phyloP scores from a whole-genome alignment of 2,113 vertebrate species.

The Calcarius ornatus region DNA sequence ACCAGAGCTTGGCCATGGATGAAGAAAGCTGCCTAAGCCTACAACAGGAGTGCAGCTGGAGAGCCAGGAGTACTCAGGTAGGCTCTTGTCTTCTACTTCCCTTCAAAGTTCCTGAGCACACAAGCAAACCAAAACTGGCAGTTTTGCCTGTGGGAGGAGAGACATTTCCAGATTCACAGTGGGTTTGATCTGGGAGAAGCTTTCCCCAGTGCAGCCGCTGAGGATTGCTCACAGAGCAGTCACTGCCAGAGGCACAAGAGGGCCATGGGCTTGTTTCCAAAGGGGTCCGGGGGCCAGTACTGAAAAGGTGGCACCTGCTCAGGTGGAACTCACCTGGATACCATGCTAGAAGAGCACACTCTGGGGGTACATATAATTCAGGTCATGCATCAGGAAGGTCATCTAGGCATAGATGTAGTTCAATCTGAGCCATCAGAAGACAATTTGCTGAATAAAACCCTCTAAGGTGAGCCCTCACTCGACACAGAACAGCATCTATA shows the following conservation, averaged over 20 bases:
- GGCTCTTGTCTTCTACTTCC: background rate
- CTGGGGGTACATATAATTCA: rapidly evolving
- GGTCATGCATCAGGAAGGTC: background rate
- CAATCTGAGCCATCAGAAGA: background rate
- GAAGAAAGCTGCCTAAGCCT: background rate
- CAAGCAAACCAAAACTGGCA: background rate
- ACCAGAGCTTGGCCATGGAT: background rate
- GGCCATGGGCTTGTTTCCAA: background rate
- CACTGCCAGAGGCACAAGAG: background rate
- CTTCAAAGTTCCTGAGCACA: background rate
- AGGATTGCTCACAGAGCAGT: background rate
- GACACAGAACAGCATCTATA: background rate
- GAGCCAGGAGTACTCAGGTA: background rate
- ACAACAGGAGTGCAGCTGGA: background rate
- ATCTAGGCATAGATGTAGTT: background rate
- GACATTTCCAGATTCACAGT: background rate
- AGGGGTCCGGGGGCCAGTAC: background rate
- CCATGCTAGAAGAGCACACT: background rate
- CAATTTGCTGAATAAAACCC: background rate
- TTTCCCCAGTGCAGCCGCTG: background rate
- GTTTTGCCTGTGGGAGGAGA: background rate
- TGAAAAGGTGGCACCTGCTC: background rate
- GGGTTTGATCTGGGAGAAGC: background rate
- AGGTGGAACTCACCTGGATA: background rate
- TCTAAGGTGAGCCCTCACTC: background rate